Base-by-base conservation (phyloP, 2,113 vertebrate species). In the Pseudopodoces humilis region DNA sequence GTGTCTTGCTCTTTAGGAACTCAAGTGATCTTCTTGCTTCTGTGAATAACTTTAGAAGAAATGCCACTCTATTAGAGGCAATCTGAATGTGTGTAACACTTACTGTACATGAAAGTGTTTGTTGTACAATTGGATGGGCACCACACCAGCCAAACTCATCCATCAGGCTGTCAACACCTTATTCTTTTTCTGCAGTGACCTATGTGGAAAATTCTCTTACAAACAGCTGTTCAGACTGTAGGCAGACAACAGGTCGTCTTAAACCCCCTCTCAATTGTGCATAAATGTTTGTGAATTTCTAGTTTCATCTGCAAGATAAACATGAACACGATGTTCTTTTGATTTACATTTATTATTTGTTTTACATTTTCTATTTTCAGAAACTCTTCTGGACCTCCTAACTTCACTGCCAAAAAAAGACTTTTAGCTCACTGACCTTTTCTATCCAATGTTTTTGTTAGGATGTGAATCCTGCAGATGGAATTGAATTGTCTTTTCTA, bases 151-250 rank as follows among this genome's bases (percentile, higher is more conserved):
- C 67, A 83, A 81, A 83, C 37, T 50, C 74, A 88, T 76, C 70
- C 28, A 24, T 96, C 94, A 96, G 60, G 47, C 96, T 97, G 92
- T 96, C 96, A 93, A 90, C 89, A 43, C 69, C 19, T 69, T 70
- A 90, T 65, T 71, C 46, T 92, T 90, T 90, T 93, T 89, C 88
- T 89, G 71, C 5, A 1, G 56, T 74, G 88, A 94, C 91, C 92
- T 87, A 84, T 74, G 76, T 15, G 25, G 88, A 69, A 93, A 78
- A 85, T 82, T 86, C 69, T 94, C 47, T 80, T 79, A 43, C 94
- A 84, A 86, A 92, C 69, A 96, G 90, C 77, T 94, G 90, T 82
- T 87, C 55, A 37, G 5, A 78, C 27, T 1, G 0, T 39, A 59
- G 74, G 74, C 82, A 86, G 71, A 62, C 72, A 64, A 88, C 79